Conservation (phyloP, 2,797 vertebrate genomes). For the Rhinichthys osculus region DNA sequence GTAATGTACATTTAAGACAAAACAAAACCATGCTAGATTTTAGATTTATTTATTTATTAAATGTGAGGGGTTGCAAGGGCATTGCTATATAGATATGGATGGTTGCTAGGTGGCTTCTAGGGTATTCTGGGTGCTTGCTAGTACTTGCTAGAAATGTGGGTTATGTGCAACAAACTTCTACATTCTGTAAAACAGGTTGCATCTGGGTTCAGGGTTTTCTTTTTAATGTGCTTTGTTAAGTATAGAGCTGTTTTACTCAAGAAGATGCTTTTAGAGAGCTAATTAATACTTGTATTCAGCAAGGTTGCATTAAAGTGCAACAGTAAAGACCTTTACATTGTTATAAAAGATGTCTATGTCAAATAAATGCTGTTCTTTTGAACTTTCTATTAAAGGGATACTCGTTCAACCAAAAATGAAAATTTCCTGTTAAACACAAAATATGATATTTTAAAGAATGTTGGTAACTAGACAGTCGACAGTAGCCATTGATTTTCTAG, state of each 20-base stretch:
- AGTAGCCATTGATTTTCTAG: no score
- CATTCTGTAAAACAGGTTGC: background rate
- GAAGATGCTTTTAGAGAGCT: background rate
- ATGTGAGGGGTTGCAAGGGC: background rate
- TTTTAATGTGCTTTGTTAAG: background rate
- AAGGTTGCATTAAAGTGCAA: background rate
- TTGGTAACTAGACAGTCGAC: background rate
- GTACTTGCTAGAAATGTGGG: background rate
- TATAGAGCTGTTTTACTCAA: background rate
- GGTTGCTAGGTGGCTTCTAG: background rate
- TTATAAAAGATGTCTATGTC: background rate
- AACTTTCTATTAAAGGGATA: background rate
- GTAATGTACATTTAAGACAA: background rate
- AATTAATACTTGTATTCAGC: background rate
- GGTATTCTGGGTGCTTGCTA: background rate
- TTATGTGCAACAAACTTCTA: background rate
- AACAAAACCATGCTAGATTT: background rate
- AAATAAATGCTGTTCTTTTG: background rate
- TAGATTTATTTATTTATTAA: background rate
- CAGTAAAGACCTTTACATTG: no score
- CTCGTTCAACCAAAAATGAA: no score
- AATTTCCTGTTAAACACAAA: no score
- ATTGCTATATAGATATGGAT: background rate
- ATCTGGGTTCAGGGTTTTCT: background rate
- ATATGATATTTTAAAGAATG: no score